These are phyloP conservation scores for Oncorhynchus kisutch DNA, from an alignment of 2,113 vertebrate species.

Conservation along the genomic window DNA sequence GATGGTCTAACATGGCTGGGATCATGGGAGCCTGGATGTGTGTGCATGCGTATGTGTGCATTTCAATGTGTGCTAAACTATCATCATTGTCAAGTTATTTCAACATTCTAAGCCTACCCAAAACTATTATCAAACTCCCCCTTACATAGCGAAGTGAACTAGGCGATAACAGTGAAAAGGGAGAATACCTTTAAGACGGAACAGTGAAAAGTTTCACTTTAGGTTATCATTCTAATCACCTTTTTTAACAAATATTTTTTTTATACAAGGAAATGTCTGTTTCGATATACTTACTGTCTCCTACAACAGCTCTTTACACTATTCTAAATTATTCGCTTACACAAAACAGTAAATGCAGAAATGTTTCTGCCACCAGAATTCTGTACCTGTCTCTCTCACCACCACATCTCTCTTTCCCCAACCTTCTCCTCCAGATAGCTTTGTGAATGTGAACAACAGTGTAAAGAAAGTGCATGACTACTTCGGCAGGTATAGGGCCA, in stretches of 20 bases:
- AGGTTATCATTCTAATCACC: not conserved
- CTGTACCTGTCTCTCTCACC: slow-evolving; percentile 16
- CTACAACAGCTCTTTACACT: slow-evolving; percentile 6
- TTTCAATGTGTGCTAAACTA: not conserved
- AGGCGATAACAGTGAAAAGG: not conserved
- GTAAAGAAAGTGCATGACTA: slow-evolving; percentile 28
- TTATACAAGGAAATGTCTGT: not conserved
- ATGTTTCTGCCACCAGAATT: slow-evolving; percentile 17
- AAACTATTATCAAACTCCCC: not conserved
- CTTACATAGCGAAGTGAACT: not conserved
- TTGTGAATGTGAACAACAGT: slow-evolving; percentile 54
- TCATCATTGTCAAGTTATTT: not conserved
- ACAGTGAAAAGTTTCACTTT: not conserved
- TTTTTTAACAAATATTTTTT: not conserved
- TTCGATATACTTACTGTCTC: not conserved
- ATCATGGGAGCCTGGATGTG: not conserved
- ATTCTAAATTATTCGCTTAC: slow-evolving; percentile 21
- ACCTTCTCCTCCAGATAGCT: slow-evolving; percentile 30
- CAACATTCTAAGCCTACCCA: not conserved
- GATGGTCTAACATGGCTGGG: slow-evolving; percentile 18
- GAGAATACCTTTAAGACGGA: not conserved
- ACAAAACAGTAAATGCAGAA: not conserved
- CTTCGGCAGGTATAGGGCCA: slow-evolving; percentile 49
- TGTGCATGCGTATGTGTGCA: slow-evolving; percentile 1
- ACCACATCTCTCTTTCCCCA: not conserved